These are phyloP conservation scores for Ectropis crepuscularia DNA, from an alignment of 2,888 invertebrate genomes.

Conservation along the genomic window DNA sequence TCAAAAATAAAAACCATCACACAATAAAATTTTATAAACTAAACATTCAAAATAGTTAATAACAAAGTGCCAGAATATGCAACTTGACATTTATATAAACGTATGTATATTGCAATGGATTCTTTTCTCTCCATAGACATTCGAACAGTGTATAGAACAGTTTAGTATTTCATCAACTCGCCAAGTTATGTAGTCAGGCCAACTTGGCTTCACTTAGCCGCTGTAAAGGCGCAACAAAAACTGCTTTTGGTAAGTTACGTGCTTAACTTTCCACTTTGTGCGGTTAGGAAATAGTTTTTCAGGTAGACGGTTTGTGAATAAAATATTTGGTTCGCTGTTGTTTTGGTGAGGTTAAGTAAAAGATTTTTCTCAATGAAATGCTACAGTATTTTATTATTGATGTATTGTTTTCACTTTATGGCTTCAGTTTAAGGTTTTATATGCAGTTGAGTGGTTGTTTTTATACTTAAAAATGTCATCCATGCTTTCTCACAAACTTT, in stretches of 20 bases:
- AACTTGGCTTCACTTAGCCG: constrained; percentile 30
- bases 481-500: no score
- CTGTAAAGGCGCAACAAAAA: constrained; percentile 28
- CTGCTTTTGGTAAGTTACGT: constrained; percentile 15
- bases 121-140: neutral
- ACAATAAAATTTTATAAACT: neutral
- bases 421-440: no score
- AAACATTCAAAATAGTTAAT: neutral
- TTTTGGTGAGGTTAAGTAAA: constrained; percentile 7
- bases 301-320: constrained; percentile 30
- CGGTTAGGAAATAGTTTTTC: constrained; percentile 19
- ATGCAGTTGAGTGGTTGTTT: no score
- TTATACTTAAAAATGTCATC: no score
- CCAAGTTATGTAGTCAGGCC: constrained; percentile 32
- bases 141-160: constrained; percentile 14
- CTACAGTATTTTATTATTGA: no score
- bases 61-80: no score
- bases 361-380: neutral
- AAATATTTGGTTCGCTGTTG: constrained; percentile 26
- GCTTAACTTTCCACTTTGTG: constrained; percentile 22
- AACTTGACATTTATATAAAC: no score
- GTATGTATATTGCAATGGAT: neutral
- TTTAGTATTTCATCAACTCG: constrained; percentile 38
- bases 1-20: no score
- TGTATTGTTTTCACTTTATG: no score